Percentiles rank a stretch among this genome's conserved stretches.
Evolutionary conservation across 1,140 invertebrate species (phyloP).

Genomic region (Lepidurus arcticus): DNA sequence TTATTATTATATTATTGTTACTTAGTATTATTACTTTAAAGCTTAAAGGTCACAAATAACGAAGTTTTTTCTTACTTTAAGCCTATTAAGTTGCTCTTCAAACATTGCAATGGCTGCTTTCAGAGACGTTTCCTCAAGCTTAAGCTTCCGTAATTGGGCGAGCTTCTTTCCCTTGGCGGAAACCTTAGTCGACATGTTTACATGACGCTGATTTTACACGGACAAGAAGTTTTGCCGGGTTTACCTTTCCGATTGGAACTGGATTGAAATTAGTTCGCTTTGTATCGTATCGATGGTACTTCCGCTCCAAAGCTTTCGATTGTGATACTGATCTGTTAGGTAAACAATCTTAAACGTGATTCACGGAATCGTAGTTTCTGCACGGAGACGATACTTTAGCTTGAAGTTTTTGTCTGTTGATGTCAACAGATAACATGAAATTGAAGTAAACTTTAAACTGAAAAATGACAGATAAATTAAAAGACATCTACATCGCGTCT

Average conservation of each 20-base stretch:
- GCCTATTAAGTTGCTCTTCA: slow-evolving; percentile 2
- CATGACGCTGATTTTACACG: not conserved
- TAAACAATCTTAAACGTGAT: no score
- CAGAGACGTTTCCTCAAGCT: not conserved
- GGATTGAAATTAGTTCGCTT: no score
- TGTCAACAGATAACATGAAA: slow-evolving; percentile 5
- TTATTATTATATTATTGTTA: not conserved
- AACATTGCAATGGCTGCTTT: slow-evolving; percentile 9
- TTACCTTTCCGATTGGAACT: no score
- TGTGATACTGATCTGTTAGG: no score
- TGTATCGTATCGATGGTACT: no score
- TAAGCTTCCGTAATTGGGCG: not conserved
- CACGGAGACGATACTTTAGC: no score
- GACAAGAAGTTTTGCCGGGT: not conserved
- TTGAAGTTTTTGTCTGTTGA: not conserved
- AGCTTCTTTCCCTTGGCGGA: not conserved
- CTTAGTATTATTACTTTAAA: not conserved
- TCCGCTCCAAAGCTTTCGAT: no score
- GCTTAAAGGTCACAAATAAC: no score
- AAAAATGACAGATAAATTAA: not conserved
- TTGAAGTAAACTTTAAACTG: not conserved
- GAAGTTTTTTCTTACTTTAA: not conserved
- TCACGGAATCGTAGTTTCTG: no score
- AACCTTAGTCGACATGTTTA: not conserved
- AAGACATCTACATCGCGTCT: not conserved